phyloP scores from a whole-genome alignment of 2,113 vertebrate genomes.

The Passer domesticus region DNA sequence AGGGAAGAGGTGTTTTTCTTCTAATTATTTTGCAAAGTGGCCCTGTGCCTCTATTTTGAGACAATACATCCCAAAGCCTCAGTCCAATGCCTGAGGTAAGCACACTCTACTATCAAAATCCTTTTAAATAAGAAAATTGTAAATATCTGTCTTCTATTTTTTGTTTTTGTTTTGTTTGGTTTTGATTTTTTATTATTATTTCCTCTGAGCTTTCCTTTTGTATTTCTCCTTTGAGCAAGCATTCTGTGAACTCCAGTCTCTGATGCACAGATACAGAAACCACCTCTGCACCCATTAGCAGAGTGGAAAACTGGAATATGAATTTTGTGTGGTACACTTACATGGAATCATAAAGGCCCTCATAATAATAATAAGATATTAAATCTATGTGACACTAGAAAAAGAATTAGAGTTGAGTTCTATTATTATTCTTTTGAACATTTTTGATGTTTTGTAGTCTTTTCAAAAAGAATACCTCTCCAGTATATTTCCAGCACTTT shows the following conservation, averaged over 20 bases:
- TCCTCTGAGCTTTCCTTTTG: neutral
- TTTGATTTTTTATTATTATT: neutral
- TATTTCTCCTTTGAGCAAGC: neutral
- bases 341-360: neutral
- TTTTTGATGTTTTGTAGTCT: neutral
- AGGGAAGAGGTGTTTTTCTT: neutral
- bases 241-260: neutral
- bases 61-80: neutral
- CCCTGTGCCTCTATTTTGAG: neutral
- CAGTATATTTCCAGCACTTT: neutral
- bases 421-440: neutral
- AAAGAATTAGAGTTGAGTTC: neutral
- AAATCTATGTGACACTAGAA: neutral
- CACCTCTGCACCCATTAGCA: neutral
- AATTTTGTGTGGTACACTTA: neutral
- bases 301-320: neutral
- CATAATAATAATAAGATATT: neutral
- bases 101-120: neutral
- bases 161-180: neutral
- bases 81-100: neutral
- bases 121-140: neutral
- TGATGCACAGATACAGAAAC: neutral
- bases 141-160: neutral
- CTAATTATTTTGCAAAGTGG: neutral
- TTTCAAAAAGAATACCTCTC: neutral